A percentile compares a stretch with the other conserved stretches of the same genome.
Evolutionary conservation across 2,888 invertebrate species (phyloP).

Genomic region (Phrixothrix hirtus): DNA sequence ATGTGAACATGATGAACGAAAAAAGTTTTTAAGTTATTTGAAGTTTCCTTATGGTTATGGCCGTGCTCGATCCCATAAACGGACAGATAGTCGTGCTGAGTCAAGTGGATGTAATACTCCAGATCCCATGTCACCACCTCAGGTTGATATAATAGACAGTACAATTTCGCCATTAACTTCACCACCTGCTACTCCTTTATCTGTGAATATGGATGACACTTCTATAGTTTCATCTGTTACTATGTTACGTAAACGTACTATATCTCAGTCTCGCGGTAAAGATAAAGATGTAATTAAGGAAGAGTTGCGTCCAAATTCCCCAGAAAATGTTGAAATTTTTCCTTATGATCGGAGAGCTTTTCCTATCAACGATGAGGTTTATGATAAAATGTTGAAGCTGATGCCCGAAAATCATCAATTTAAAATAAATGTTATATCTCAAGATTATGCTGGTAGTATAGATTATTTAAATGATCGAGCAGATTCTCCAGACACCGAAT

Average conservation of each 20-base stretch:
- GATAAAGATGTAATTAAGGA: constrained; percentile 44
- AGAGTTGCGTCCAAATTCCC: constrained; percentile 42
- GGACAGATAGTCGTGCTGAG: constrained; percentile 70
- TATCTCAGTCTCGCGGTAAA: constrained; percentile 58
- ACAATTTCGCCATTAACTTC: constrained; percentile 55
- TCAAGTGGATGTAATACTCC: constrained; percentile 76
- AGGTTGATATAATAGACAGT: constrained; percentile 50
- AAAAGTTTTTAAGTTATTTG: constrained; percentile 68
- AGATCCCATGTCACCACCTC: constrained; percentile 65
- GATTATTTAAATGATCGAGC: constrained; percentile 37
- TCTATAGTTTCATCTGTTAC: constrained; percentile 45
- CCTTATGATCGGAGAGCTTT: constrained; percentile 78
- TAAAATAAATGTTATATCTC: constrained; percentile 48
- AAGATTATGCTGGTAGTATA: constrained; percentile 50
- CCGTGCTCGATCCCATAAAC: constrained; percentile 64
- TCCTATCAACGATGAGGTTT: constrained; percentile 72
- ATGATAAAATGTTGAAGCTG: constrained; percentile 68
- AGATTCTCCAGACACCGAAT: constrained; percentile 55
- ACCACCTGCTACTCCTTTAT: constrained; percentile 60
- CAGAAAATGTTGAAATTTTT: constrained; percentile 57
- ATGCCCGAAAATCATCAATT: constrained; percentile 68
- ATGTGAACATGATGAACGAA: constrained; percentile 79
- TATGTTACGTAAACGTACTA: constrained; percentile 55
- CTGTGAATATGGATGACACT: constrained; percentile 35
- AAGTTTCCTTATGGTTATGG: constrained; percentile 54